Evolutionary conservation across 2,797 vertebrate species (phyloP).

Genomic region (Gallirallus australis): DNA sequence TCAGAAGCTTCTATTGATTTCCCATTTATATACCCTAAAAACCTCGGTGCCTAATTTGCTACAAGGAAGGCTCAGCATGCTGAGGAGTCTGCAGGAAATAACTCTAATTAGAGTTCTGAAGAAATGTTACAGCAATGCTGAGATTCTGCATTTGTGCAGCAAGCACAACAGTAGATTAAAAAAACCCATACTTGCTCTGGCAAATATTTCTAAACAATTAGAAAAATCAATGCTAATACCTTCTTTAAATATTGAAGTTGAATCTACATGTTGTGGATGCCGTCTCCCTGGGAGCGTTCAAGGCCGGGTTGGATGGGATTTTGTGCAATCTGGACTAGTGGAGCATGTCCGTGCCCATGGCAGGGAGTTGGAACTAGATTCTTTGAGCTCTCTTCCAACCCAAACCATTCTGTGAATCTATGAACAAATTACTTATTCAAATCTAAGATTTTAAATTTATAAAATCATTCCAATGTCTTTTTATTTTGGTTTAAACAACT

Average conservation of each 20-base stretch:
- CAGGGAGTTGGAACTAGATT: too few species aligned
- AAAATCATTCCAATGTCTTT: neutral
- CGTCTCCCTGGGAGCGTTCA: too few species aligned
- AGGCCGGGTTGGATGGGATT: too few species aligned
- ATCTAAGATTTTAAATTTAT: neutral
- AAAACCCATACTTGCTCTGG: neutral
- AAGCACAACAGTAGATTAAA: neutral
- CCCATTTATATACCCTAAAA: neutral
- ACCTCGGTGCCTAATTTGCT: neutral
- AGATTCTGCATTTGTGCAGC: neutral
- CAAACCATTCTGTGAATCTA: too few species aligned
- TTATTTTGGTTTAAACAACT: neutral
- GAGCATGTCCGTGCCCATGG: too few species aligned
- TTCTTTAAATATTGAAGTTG: neutral
- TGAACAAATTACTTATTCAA: neutral
- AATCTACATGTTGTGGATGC: neutral
- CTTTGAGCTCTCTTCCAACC: too few species aligned
- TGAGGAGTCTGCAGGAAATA: neutral
- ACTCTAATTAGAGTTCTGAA: slow-evolving; percentile 13
- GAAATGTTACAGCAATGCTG: slow-evolving; percentile 2
- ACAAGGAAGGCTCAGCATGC: neutral
- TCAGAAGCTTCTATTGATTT: slow-evolving; percentile 45
- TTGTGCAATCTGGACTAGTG: too few species aligned
- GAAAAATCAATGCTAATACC: neutral
- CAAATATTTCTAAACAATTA: neutral